phyloP scores from a whole-genome alignment of 2,797 vertebrate species.

The Pseudocheirus occidentalis region DNA sequence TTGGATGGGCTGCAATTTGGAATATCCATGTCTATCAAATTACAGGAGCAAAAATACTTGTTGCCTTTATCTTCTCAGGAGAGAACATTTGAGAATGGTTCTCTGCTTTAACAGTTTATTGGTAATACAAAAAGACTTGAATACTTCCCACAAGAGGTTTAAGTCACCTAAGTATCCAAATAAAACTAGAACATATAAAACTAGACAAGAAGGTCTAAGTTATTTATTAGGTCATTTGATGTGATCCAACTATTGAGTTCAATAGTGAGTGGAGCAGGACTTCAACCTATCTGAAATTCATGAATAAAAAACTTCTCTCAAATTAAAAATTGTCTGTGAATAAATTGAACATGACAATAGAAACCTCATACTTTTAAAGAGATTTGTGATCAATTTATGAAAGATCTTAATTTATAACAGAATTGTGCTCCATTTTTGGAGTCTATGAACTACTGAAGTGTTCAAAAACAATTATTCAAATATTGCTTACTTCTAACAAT shows the following conservation, averaged over 20 bases:
- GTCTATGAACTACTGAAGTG: background rate
- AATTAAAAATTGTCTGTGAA: background rate
- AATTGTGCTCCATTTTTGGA: background rate
- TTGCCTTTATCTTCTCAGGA: background rate
- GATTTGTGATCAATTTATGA: background rate
- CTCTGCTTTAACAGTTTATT: background rate
- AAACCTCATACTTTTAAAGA: background rate
- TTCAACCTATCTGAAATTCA: background rate
- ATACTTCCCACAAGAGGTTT: background rate
- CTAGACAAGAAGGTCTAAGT: background rate
- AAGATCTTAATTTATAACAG: background rate
- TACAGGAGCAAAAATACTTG: background rate
- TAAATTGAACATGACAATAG: background rate
- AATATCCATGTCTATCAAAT: background rate
- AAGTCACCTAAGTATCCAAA: background rate
- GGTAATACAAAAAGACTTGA: background rate
- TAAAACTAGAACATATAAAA: no score
- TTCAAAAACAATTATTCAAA: background rate
- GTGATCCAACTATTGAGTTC: background rate
- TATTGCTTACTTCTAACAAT: background rate
- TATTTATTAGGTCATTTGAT: background rate
- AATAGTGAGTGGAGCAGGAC: background rate
- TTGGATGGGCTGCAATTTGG: background rate
- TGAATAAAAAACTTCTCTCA: background rate
- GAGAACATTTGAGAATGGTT: background rate